Conservation (phyloP, 2,888 invertebrate genomes). For the Lypha dubia region DNA sequence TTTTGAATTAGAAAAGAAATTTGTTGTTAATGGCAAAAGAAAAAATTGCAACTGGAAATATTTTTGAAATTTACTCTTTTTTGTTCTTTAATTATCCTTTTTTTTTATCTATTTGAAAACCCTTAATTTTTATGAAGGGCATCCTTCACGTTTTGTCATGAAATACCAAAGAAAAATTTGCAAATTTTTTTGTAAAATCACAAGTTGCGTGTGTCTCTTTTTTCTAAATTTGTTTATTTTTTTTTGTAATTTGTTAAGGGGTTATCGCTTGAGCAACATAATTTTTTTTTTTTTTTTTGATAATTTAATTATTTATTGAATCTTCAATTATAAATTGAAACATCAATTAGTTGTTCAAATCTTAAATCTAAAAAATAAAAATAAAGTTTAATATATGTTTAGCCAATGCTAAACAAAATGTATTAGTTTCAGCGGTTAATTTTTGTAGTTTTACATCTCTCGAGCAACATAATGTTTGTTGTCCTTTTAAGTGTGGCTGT, state of each 20-base stretch:
- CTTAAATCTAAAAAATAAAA: too few relatives aligned
- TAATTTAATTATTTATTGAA: too few relatives aligned
- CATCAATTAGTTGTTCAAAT: too few relatives aligned
- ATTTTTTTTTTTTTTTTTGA: too few relatives aligned
- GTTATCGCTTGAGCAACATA: constrained; percentile 39
- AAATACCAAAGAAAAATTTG: constrained; percentile 41
- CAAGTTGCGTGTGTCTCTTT: constrained; percentile 46
- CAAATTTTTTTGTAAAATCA: constrained; percentile 18
- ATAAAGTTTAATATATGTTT: too few relatives aligned
- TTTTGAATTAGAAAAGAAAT: background rate
- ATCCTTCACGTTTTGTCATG: constrained; percentile 58
- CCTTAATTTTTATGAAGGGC: constrained; percentile 68
- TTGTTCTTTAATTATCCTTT: background rate
- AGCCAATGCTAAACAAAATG: too few relatives aligned
- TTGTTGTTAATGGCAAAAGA: constrained; percentile 4
- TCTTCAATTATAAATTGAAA: too few relatives aligned
- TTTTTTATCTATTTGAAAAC: constrained; percentile 13
- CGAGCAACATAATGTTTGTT: constrained; percentile 36
- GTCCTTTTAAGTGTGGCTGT: constrained; percentile 31
- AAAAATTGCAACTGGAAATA: background rate
- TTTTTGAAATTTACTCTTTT: constrained; percentile 7
- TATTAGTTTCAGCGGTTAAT: too few relatives aligned
- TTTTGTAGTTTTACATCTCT: too few relatives aligned
- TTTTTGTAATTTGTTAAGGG: constrained; percentile 32
- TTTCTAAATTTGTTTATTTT: too few relatives aligned